Percentiles rank a stretch among this genome's conserved stretches.
These are phyloP conservation scores for Heliopora coerulea DNA, from an alignment of 92 coral and sea anemone genomes.

Conservation along the genomic window DNA sequence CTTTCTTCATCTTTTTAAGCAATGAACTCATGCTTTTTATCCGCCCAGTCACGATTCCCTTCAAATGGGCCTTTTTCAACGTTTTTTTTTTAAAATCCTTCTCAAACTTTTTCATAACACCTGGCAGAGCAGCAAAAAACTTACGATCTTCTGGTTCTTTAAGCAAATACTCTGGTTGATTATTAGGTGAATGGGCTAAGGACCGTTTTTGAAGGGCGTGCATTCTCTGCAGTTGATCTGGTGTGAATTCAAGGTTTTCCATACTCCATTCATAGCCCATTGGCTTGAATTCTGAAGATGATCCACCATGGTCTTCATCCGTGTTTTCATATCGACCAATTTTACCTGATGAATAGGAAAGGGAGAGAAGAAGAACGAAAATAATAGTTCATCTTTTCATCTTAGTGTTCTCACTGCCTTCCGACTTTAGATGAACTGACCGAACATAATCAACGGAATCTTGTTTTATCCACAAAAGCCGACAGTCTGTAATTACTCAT, in stretches of 20 bases:
- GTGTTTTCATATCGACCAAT: conserved; percentile 11
- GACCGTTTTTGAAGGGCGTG: conserved; percentile 13
- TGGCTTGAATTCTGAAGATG: conserved; percentile 48
- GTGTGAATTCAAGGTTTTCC: conserved; percentile 2
- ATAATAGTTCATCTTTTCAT: too few species aligned
- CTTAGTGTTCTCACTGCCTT: too few species aligned
- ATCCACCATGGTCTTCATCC: conserved; percentile 49
- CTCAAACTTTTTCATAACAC: conserved; percentile 6
- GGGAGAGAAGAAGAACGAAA: neutral
- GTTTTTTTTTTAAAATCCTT: conserved; percentile 1
- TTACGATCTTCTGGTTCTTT: conserved; percentile 3
- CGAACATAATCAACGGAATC: too few species aligned
- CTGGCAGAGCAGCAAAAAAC: conserved; percentile 32
- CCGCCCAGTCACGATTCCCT: conserved; percentile 42
- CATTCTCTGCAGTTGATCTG: neutral
- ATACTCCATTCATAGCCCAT: conserved; percentile 45
- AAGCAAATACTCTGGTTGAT: neutral
- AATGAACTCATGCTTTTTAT: conserved; percentile 37
- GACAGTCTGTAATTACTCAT: too few species aligned
- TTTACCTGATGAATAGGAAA: neutral
- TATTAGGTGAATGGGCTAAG: neutral
- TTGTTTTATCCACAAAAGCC: too few species aligned
- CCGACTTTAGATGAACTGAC: too few species aligned
- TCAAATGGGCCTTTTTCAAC: neutral
- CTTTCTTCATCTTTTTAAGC: conserved; percentile 20